phyloP scores from a whole-genome alignment of 1,140 invertebrate species.

The Brachionus rotundiformis region DNA sequence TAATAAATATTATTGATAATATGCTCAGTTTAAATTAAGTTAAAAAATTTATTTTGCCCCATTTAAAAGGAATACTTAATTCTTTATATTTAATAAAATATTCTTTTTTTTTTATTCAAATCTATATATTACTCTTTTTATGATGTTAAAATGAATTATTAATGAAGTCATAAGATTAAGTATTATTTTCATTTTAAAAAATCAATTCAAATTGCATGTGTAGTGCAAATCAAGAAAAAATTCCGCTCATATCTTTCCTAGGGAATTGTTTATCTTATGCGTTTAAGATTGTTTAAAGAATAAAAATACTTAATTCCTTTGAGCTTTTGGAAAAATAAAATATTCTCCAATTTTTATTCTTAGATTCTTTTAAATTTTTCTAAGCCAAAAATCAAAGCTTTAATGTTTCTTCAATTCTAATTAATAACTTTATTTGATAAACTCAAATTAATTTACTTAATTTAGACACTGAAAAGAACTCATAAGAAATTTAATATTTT shows the following conservation, averaged over 20 bases:
- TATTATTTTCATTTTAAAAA: neutral
- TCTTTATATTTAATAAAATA: neutral
- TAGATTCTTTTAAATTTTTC: neutral
- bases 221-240: neutral
- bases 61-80: no score
- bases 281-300: neutral
- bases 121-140: neutral
- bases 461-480: no score
- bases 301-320: neutral
- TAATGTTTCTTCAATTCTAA: no score
- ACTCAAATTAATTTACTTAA: no score
- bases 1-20: no score
- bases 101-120: neutral
- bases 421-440: no score
- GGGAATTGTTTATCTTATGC: neutral
- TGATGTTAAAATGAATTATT: neutral
- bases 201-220: constrained; percentile 1
- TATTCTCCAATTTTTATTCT: neutral
- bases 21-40: no score
- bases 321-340: neutral
- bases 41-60: no score
- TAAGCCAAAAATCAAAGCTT: neutral
- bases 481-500: no score
- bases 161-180: neutral
- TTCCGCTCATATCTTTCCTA: neutral